Evolutionary conservation across 2,888 invertebrate species (phyloP).

Genomic region (Entomobrya proxima): DNA sequence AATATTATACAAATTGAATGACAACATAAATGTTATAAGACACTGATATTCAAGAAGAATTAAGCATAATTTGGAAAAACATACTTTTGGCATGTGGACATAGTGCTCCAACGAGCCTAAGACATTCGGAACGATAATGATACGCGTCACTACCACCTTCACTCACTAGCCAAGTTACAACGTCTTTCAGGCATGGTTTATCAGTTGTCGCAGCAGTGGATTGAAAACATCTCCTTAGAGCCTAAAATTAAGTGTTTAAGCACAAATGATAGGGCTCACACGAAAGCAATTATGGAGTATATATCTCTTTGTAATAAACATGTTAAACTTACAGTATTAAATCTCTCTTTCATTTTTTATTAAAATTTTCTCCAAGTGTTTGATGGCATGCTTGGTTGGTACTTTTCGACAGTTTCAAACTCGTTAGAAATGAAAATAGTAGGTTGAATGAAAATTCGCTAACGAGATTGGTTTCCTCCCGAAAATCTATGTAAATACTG

Average conservation of each 20-base stretch:
- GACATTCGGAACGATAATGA: slow-evolving; percentile 69
- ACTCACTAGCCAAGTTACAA: slow-evolving; percentile 77
- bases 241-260: slow-evolving; percentile 37
- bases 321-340: slow-evolving; percentile 78
- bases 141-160: slow-evolving; percentile 78
- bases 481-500: slow-evolving; percentile 81
- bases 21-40: neutral
- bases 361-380: slow-evolving; percentile 82
- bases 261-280: no score
- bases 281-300: no score
- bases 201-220: slow-evolving; percentile 76
- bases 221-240: slow-evolving; percentile 76
- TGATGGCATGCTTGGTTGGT: slow-evolving; percentile 78
- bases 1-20: neutral
- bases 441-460: slow-evolving; percentile 83
- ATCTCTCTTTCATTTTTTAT: slow-evolving; percentile 79
- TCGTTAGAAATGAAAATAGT: slow-evolving; percentile 82
- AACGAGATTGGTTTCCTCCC: slow-evolving; percentile 82
- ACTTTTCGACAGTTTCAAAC: slow-evolving; percentile 79
- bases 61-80: no score
- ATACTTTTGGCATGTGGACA: slow-evolving; percentile 68
- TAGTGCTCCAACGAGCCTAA: slow-evolving; percentile 63
- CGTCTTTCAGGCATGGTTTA: slow-evolving; percentile 59
- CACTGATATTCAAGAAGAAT: no score
- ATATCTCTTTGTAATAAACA: no score